These are phyloP conservation scores for Brachylomia viminalis DNA, from an alignment of 2,888 invertebrate species.

Conservation along the genomic window DNA sequence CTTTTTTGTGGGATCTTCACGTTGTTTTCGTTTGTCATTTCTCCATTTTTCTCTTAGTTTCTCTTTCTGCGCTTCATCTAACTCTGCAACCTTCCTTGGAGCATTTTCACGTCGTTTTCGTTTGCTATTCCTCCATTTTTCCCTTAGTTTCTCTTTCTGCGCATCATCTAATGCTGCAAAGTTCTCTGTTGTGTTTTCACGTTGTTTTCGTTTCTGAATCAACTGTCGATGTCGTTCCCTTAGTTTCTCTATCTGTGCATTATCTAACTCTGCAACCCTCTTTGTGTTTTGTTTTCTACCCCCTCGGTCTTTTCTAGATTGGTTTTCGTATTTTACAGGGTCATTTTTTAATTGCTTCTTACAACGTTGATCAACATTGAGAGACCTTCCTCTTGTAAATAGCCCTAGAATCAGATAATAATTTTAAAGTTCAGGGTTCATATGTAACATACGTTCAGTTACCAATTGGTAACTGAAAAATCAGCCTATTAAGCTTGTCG, in stretches of 20 bases:
- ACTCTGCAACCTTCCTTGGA: slow-evolving; percentile 6
- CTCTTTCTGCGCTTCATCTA: slow-evolving; percentile 15
- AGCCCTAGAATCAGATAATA: not conserved
- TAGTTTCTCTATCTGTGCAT: slow-evolving; percentile 8
- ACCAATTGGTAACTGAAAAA: not conserved
- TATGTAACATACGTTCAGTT: not conserved
- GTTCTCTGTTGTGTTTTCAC: not conserved
- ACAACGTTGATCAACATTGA: not conserved
- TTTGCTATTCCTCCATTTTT: slow-evolving; percentile 11
- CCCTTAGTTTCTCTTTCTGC: slow-evolving; percentile 15
- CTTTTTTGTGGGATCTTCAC: too few relatives aligned
- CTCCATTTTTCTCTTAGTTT: slow-evolving; percentile 14
- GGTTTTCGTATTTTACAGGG: not conserved
- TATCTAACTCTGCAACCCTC: not conserved
- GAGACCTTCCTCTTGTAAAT: not conserved
- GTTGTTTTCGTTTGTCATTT: slow-evolving; percentile 3
- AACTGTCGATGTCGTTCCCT: not conserved
- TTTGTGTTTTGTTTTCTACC: not conserved
- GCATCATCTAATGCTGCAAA: slow-evolving; percentile 11
- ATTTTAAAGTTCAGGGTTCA: not conserved
- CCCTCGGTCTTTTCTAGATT: not conserved
- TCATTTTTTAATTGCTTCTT: not conserved
- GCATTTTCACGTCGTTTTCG: slow-evolving; percentile 3
- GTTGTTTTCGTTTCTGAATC: not conserved
- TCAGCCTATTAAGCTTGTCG: not conserved